phyloP scores from a whole-genome alignment of 2,113 vertebrate genomes.

The Anser brachyrhynchus region DNA sequence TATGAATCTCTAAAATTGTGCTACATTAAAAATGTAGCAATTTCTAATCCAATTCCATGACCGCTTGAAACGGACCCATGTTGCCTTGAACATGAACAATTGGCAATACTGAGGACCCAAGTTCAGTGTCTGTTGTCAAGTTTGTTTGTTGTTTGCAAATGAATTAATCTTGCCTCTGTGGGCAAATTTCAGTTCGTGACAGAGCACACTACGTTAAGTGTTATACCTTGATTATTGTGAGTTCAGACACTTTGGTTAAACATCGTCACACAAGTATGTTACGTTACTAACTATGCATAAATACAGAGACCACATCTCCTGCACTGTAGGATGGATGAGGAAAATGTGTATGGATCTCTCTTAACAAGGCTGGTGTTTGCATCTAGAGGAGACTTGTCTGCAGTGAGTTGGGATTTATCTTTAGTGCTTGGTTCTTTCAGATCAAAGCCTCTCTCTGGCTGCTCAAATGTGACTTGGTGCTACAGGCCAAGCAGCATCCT shows the following conservation, averaged over 20 bases:
- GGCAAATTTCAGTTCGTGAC: background rate
- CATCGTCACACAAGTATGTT: background rate
- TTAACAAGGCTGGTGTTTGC: conserved; percentile 2
- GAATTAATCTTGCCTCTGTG: background rate
- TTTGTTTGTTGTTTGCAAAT: background rate
- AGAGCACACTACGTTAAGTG: background rate
- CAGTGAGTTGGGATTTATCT: background rate
- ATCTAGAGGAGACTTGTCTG: background rate
- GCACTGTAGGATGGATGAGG: background rate
- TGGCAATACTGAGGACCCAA: background rate
- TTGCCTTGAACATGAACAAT: background rate
- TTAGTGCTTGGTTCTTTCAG: background rate
- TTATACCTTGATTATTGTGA: background rate
- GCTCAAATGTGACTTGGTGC: fast-evolving
- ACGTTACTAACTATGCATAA: background rate
- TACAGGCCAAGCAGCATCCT: background rate
- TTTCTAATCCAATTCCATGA: background rate
- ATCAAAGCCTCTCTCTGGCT: background rate
- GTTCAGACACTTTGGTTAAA: background rate
- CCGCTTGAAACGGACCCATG: background rate
- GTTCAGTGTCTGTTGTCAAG: background rate
- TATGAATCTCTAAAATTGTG: background rate
- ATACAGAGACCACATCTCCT: background rate
- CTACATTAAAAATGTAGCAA: fast-evolving
- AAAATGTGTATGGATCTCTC: background rate